Percentiles rank a stretch among this genome's conserved stretches.
phyloP scores from a whole-genome alignment of 2,113 vertebrate genomes.

The Acanthisitta chloris region DNA sequence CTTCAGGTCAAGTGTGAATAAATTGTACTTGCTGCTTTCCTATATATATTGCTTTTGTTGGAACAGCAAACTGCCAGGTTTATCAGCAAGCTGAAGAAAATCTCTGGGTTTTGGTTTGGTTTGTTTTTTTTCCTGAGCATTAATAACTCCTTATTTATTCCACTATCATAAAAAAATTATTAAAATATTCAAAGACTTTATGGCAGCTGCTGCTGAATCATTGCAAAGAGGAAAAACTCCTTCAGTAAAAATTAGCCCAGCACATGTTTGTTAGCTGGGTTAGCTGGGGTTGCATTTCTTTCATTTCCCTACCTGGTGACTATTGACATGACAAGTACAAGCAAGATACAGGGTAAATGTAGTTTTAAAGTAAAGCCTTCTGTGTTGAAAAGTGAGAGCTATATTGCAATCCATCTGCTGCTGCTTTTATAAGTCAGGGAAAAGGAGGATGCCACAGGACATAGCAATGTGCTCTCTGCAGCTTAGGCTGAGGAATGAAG shows the following conservation, averaged over 20 bases:
- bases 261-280: background rate
- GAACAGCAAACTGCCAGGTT: background rate
- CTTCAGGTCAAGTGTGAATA: background rate
- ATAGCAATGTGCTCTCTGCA: background rate
- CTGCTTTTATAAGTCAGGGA: background rate
- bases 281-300: constrained; percentile 3
- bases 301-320: background rate
- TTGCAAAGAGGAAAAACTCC: background rate
- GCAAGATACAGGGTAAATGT: background rate
- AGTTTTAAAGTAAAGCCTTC: constrained; percentile 17
- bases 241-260: background rate
- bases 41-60: background rate
- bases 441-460: background rate
- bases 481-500: background rate
- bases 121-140: background rate
- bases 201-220: background rate
- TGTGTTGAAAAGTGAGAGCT: background rate
- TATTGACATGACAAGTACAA: background rate
- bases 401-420: background rate
- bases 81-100: background rate
- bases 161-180: background rate
- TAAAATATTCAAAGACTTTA: background rate
- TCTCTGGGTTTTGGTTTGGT: background rate
- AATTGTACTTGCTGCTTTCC: background rate
- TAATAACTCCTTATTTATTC: background rate